Evolutionary conservation across 2,113 vertebrate species (phyloP).

Genomic region (Sakesphorus luctuosus): DNA sequence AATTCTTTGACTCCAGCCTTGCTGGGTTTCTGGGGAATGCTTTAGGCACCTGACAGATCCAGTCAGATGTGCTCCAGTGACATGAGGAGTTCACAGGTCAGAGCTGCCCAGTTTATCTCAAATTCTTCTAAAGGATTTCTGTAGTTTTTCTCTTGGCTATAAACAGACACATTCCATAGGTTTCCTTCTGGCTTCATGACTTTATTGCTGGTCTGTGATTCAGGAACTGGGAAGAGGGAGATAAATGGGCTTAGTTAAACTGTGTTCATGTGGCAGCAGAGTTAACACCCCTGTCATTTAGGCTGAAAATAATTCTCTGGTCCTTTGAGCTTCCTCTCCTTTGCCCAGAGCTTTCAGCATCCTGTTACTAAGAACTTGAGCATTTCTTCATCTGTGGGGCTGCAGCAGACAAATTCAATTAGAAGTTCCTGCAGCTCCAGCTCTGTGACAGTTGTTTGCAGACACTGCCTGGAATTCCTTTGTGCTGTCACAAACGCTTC

Average conservation of each 20-base stretch:
- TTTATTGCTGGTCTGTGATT: not conserved
- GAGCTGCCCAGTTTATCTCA: not conserved
- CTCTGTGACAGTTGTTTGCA: not conserved
- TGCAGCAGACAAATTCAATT: not conserved
- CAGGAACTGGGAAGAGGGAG: not conserved
- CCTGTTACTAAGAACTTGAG: not conserved
- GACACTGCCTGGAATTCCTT: not conserved
- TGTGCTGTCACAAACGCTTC: constrained; percentile 22
- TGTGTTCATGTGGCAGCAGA: not conserved
- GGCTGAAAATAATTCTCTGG: not conserved
- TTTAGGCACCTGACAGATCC: not conserved
- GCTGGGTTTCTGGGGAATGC: not conserved
- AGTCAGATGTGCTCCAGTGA: not conserved
- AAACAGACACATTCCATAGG: not conserved
- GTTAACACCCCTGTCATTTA: not conserved
- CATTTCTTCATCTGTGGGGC: not conserved
- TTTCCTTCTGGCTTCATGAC: not conserved
- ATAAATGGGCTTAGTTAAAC: not conserved
- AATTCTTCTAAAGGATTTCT: not conserved
- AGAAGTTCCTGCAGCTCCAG: not conserved
- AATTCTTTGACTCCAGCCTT: not conserved
- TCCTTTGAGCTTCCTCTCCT: not conserved
- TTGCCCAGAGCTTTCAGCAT: not conserved
- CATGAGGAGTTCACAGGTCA: not conserved
- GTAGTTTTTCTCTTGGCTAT: fast-evolving